These are phyloP conservation scores for Pangasius macronema DNA, from an alignment of 2,797 vertebrate genomes.

Conservation along the genomic window DNA sequence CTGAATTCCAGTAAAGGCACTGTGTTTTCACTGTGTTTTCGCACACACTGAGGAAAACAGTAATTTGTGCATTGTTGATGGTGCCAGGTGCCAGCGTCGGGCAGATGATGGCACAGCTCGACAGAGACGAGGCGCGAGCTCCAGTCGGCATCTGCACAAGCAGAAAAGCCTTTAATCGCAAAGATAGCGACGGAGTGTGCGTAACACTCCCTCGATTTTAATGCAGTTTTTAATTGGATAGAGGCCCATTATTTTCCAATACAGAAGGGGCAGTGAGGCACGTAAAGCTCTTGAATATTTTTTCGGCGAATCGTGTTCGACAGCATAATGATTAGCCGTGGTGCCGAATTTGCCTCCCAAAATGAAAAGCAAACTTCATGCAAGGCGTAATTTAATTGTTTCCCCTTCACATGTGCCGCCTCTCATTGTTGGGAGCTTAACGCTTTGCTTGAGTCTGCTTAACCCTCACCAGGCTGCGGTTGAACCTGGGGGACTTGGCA, in stretches of 20 bases:
- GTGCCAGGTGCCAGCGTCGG: constrained; percentile 40
- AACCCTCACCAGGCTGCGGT: constrained; percentile 33
- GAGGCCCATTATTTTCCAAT: constrained; percentile 87
- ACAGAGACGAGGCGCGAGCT: constrained; percentile 45
- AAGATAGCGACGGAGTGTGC: constrained; percentile 84
- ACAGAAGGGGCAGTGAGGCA: constrained; percentile 86
- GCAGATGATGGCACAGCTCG: constrained; percentile 36
- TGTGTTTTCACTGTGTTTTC: background rate
- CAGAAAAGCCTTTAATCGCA: constrained; percentile 80
- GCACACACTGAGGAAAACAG: constrained; percentile 9
- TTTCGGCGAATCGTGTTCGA: constrained; percentile 85
- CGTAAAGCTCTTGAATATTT: constrained; percentile 88
- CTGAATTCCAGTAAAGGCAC: background rate
- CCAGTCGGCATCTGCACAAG: constrained; percentile 81
- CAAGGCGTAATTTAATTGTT: constrained; percentile 87
- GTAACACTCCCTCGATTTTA: constrained; percentile 86
- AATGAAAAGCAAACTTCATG: constrained; percentile 90
- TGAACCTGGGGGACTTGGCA: constrained; percentile 33
- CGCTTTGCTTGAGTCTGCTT: constrained; percentile 76
- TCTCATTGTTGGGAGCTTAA: constrained; percentile 83
- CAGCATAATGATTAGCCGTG: constrained; percentile 84
- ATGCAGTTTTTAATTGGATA: constrained; percentile 89
- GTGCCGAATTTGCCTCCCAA: constrained; percentile 85
- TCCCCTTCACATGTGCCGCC: constrained; percentile 84
- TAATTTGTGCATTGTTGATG: constrained; percentile 32